Conservation (phyloP, 1,140 invertebrate species). For the Lasaia peninsularis region DNA sequence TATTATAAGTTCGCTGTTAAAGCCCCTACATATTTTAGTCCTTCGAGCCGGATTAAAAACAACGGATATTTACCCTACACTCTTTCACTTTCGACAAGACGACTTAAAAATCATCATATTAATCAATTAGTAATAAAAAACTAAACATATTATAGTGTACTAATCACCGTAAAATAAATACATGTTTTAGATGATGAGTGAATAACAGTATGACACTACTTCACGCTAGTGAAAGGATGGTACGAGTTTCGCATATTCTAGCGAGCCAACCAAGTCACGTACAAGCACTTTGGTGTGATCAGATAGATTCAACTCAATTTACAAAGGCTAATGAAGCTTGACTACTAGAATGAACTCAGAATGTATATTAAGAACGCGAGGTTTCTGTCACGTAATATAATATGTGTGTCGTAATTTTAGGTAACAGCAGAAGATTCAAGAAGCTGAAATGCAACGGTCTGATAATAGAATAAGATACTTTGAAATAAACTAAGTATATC, state of each 20-base stretch:
- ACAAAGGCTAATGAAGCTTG: constrained; percentile 41
- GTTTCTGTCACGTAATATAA: neutral
- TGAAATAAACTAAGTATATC: too few relatives aligned
- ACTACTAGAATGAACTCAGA: constrained; percentile 32
- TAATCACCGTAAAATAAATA: neutral
- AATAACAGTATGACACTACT: constrained; percentile 28
- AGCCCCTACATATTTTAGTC: too few relatives aligned
- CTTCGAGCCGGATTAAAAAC: too few relatives aligned
- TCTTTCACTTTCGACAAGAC: too few relatives aligned
- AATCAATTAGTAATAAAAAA: too few relatives aligned
- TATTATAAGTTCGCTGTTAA: too few relatives aligned
- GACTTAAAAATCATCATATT: too few relatives aligned
- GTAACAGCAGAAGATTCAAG: too few relatives aligned
- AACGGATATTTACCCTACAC: too few relatives aligned
- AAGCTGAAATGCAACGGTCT: too few relatives aligned
- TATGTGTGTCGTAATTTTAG: neutral
- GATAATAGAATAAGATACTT: too few relatives aligned
- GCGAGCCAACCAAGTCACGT: constrained; percentile 38
- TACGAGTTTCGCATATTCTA: constrained; percentile 36
- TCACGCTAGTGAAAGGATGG: constrained; percentile 32
- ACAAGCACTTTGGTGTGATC: constrained; percentile 38
- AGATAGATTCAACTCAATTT: constrained; percentile 47
- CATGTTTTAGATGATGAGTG: neutral
- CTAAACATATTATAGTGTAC: neutral
- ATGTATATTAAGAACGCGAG: constrained; percentile 22